Conservation (phyloP, 92 coral and sea anemone species). For the Zoanthus solanderi region DNA sequence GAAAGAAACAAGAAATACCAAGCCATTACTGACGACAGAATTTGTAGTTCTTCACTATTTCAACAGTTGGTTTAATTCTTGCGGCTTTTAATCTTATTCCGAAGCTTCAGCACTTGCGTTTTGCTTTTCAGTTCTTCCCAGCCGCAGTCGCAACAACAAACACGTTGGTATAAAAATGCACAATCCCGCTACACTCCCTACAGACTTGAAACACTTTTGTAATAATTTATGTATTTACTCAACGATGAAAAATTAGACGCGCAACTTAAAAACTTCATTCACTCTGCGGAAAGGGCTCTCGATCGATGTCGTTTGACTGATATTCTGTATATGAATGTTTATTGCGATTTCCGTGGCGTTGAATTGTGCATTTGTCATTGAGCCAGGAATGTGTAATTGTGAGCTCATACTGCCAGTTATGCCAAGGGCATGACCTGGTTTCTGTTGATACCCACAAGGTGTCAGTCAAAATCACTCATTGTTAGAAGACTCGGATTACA, state of each 20-base stretch:
- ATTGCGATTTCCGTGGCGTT: conserved; percentile 25
- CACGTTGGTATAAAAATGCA: conserved; percentile 7
- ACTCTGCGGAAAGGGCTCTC: not conserved
- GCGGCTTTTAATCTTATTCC: conserved; percentile 18
- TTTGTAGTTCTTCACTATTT: not conserved
- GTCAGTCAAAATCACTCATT: conserved; percentile 19
- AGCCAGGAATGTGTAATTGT: conserved; percentile 47
- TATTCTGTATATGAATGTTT: not conserved
- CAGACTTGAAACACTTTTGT: not conserved
- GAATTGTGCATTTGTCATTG: conserved; percentile 20
- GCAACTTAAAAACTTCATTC: conserved; percentile 1
- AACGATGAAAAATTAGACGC: not conserved
- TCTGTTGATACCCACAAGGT: not conserved
- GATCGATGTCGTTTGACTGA: conserved; percentile 23
- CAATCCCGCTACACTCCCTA: not conserved
- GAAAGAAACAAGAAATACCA: conserved; percentile 16
- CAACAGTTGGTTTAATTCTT: not conserved
- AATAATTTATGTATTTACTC: conserved; percentile 38
- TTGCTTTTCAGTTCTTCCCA: not conserved
- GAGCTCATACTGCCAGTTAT: not conserved
- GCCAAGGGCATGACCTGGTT: conserved; percentile 5
- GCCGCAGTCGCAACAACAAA: conserved; percentile 3
- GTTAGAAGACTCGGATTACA: conserved; percentile 17
- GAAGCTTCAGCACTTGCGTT: conserved; percentile 31
- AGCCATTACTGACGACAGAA: conserved; percentile 1